Conservation (phyloP, 2,113 vertebrate species). For the Oophaga pumilio region DNA sequence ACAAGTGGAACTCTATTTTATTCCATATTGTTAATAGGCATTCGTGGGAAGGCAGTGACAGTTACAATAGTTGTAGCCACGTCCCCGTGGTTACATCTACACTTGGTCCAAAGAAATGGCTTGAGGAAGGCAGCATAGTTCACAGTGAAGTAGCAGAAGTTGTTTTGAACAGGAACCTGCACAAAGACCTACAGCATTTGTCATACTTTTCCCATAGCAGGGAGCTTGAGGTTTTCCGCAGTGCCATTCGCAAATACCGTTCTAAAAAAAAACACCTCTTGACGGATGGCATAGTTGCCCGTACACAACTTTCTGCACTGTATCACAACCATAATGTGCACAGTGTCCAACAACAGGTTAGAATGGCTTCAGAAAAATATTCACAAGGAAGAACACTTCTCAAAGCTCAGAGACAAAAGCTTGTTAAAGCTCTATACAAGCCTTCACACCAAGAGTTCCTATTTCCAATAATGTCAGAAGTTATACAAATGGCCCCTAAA, state of each 20-base stretch:
- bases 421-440: background rate
- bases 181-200: background rate
- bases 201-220: background rate
- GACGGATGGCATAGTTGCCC: background rate
- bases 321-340: slow-evolving; percentile 4
- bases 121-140: background rate
- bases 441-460: background rate
- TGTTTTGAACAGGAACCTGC: background rate
- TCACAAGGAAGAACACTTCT: background rate
- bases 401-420: background rate
- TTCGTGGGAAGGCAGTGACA: background rate
- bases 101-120: slow-evolving; percentile 11
- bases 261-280: background rate
- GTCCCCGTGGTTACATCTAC: background rate
- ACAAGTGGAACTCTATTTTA: slow-evolving; percentile 16
- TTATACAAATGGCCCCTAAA: slow-evolving; percentile 12
- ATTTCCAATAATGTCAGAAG: background rate
- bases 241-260: background rate
- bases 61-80: background rate
- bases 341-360: background rate
- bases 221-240: background rate
- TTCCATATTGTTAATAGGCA: background rate
- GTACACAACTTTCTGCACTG: background rate
- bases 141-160: background rate
- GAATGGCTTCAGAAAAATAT: background rate